These are phyloP conservation scores for Ferdinandea cuprea DNA, from an alignment of 2,888 invertebrate species.

Conservation along the genomic window DNA sequence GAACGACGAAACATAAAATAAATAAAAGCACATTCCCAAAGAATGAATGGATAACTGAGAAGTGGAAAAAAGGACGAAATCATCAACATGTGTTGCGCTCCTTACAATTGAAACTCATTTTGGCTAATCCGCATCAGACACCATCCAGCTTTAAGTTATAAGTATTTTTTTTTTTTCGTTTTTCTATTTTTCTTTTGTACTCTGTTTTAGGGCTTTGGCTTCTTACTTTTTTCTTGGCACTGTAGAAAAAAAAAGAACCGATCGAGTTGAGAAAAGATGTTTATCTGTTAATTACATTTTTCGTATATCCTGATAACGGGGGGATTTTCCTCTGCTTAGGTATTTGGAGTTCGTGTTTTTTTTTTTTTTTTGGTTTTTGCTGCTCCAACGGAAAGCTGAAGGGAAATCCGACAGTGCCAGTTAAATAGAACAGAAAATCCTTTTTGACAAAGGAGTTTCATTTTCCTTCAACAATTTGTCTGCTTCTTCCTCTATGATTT, in stretches of 20 bases:
- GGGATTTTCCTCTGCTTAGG: slow-evolving; percentile 34
- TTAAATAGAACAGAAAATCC: slow-evolving; percentile 72
- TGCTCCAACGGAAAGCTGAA: slow-evolving; percentile 4
- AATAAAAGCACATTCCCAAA: slow-evolving; percentile 32
- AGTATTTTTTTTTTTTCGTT: slow-evolving; percentile 13
- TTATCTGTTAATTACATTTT: slow-evolving; percentile 68
- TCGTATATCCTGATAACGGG: slow-evolving; percentile 59
- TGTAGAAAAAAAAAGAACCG: slow-evolving; percentile 6
- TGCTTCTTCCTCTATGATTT: slow-evolving; percentile 57
- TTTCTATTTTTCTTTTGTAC: not conserved
- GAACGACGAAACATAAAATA: slow-evolving; percentile 7
- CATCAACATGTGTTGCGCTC: slow-evolving; percentile 50
- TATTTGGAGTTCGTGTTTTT: slow-evolving; percentile 23
- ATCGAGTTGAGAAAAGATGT: slow-evolving; percentile 57
- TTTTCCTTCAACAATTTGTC: slow-evolving; percentile 60
- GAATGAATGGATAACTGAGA: not conserved
- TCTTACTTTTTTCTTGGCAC: not conserved
- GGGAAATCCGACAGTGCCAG: slow-evolving; percentile 46
- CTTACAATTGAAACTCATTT: slow-evolving; percentile 54
- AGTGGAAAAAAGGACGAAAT: slow-evolving; percentile 34
- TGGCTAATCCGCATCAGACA: slow-evolving; percentile 56
- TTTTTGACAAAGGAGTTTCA: slow-evolving; percentile 64
- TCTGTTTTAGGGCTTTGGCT: not conserved
- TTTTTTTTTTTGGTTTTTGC: not conserved
- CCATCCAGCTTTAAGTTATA: slow-evolving; percentile 51